Percentiles rank a stretch among this genome's conserved stretches.
Conservation (phyloP, 2,888 invertebrate species). For the Chalcosyrphus nemorum region DNA sequence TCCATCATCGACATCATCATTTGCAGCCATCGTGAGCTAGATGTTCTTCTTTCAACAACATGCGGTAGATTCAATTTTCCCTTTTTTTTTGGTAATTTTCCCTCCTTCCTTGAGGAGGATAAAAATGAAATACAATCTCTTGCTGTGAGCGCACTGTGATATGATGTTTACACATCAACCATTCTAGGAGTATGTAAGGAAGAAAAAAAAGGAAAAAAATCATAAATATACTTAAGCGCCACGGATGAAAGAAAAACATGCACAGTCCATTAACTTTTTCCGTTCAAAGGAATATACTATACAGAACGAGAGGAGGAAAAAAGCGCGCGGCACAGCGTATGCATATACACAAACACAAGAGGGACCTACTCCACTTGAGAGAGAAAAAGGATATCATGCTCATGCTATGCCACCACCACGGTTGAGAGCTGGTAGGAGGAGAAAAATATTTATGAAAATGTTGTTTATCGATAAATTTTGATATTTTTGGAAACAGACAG, state of each 20-base stretch:
- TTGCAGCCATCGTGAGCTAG: not conserved
- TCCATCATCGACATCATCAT: slow-evolving; percentile 23
- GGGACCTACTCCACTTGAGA: slow-evolving; percentile 7
- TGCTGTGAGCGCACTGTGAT: slow-evolving; percentile 49
- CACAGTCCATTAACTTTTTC: slow-evolving; percentile 81
- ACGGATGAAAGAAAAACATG: slow-evolving; percentile 81
- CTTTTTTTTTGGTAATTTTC: slow-evolving; percentile 48
- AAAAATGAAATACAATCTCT: slow-evolving; percentile 68
- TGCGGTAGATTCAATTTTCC: slow-evolving; percentile 50
- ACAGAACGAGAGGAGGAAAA: slow-evolving; percentile 13
- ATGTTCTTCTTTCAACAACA: not conserved
- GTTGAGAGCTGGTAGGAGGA: not conserved
- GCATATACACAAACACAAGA: not conserved
- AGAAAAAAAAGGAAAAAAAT: slow-evolving; percentile 66
- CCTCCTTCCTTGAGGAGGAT: not conserved
- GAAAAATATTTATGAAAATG: slow-evolving; percentile 11
- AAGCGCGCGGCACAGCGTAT: not conserved
- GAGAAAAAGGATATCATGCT: slow-evolving; percentile 19
- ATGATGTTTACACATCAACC: slow-evolving; percentile 68
- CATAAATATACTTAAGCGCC: slow-evolving; percentile 82
- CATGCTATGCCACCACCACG: slow-evolving; percentile 4
- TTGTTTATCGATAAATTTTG: slow-evolving; percentile 32
- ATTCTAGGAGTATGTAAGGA: slow-evolving; percentile 20
- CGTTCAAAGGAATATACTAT: slow-evolving; percentile 43
- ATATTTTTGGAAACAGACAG: not conserved